Base-by-base conservation (phyloP, 2,113 vertebrate genomes). In the Pomatostomus ruficeps region DNA sequence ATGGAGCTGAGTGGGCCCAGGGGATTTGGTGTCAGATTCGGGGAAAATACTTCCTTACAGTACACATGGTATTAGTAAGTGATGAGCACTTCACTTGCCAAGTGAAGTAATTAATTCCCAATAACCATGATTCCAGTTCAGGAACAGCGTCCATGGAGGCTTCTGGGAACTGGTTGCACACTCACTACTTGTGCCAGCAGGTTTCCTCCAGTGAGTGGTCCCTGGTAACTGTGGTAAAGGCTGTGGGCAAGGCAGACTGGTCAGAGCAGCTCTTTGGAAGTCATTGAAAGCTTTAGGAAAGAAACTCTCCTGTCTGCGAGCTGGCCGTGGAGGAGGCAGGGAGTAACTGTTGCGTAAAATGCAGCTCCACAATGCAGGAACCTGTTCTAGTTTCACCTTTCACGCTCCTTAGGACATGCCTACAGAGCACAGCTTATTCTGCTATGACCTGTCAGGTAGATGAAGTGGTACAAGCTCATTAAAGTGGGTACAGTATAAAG, bases 21-120 rank as follows among this genome's bases (percentile, higher is more conserved):
- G 61, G 4, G 6, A 36, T 59, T 22, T 0, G 0, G 49, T 35
- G 16, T n/a, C 45, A 38, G 12, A 68, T 70, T 26, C 0, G 1
- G 42, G n/a, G 36, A 14, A 42, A 55, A 77, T 61, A 26, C 21
- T 43, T 88, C 70, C 49, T 70, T 68, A 46, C 2, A 12, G 29
- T 31, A n/a, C 0, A 0, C 2, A 4, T 54, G 38, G 40, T 92
- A 11, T 25, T 49, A 72, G 48, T 63, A n/a, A 65, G 18, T 5
- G 8, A 46, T 1, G 8, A 72, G 9, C 3, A 38, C 15, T 33
- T 58, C n/a, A n/a, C n/a, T n/a, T n/a, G n/a, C n/a, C n/a, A n/a
- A n/a, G n/a, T n/a, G n/a, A n/a, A n/a, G n/a, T 35, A 55, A 71
- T 46, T 57, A 2, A 35, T 58, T 88, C 35, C 51, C 48, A 61